A percentile compares a stretch with the other conserved stretches of the same genome.
These are phyloP conservation scores for Cetoscarus ocellatus DNA, from an alignment of 2,797 vertebrate genomes.

Conservation along the genomic window DNA sequence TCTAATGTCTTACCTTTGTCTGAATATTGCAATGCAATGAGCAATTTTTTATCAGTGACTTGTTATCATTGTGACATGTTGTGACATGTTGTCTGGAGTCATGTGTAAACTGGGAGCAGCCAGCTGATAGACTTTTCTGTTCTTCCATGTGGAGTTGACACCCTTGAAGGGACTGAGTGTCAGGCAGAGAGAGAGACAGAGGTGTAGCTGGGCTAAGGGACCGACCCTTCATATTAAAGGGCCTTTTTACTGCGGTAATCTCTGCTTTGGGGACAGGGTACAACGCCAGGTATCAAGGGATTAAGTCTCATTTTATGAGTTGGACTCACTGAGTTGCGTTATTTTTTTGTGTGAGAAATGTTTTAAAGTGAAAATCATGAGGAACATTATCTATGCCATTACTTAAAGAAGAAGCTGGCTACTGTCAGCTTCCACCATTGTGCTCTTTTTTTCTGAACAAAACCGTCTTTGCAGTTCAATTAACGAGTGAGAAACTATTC, in stretches of 20 bases:
- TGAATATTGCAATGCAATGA: slow-evolving; percentile 87
- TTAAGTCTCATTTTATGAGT: slow-evolving; percentile 60
- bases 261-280: slow-evolving; percentile 83
- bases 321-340: slow-evolving; percentile 63
- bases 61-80: slow-evolving; percentile 81
- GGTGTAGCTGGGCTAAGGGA: slow-evolving; percentile 63
- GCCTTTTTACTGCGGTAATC: slow-evolving; percentile 75
- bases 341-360: slow-evolving; percentile 64
- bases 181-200: slow-evolving; percentile 34
- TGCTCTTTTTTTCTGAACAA: slow-evolving; percentile 77
- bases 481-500: slow-evolving; percentile 72
- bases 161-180: slow-evolving; percentile 40
- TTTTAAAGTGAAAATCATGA: slow-evolving; percentile 63
- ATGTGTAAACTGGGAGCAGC: slow-evolving; percentile 70
- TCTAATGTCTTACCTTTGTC: slow-evolving; percentile 86
- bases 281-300: slow-evolving; percentile 69
- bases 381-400: slow-evolving; percentile 76
- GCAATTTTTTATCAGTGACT: slow-evolving; percentile 80
- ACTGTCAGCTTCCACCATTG: slow-evolving; percentile 79
- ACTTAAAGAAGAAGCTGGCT: slow-evolving; percentile 76
- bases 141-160: slow-evolving; percentile 66
- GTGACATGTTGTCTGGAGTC: slow-evolving; percentile 80
- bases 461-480: slow-evolving; percentile 65
- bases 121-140: slow-evolving; percentile 74
- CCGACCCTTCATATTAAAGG: slow-evolving; percentile 86